Evolutionary conservation across 1,140 invertebrate genomes (phyloP).

Genomic region (Ceratosolen fusciceps): DNA sequence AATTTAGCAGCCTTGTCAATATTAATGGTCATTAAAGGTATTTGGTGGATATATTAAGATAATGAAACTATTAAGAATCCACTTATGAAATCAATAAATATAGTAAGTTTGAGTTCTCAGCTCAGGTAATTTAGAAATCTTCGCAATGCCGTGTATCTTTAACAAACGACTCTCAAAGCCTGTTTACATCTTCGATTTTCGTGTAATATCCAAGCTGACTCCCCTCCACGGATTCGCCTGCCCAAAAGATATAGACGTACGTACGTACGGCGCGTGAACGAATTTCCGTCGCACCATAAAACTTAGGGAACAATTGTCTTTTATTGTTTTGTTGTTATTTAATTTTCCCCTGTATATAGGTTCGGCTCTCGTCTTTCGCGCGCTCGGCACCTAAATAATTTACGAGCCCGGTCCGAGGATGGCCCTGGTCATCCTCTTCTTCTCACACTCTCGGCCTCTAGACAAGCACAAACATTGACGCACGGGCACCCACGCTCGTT

Average conservation of each 20-base stretch:
- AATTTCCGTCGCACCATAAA: slow-evolving; percentile 61
- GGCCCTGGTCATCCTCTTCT: background rate
- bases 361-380: slow-evolving; percentile 47
- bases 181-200: background rate
- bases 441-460: slow-evolving; percentile 13
- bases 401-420: slow-evolving; percentile 47
- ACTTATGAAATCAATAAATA: background rate
- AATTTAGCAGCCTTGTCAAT: no score
- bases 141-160: background rate
- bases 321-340: slow-evolving; percentile 70
- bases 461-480: slow-evolving; percentile 15
- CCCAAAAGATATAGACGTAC: slow-evolving; percentile 21
- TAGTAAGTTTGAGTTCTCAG: background rate
- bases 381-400: slow-evolving; percentile 54
- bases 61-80: background rate
- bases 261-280: slow-evolving; percentile 40
- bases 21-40: no score
- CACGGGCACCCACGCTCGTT: no score
- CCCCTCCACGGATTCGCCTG: background rate
- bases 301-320: slow-evolving; percentile 69
- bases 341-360: slow-evolving; percentile 56
- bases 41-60: no score
- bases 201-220: background rate
- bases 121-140: background rate
- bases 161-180: background rate